Base-by-base conservation (phyloP, 2,113 vertebrate species). In the Naja naja region DNA sequence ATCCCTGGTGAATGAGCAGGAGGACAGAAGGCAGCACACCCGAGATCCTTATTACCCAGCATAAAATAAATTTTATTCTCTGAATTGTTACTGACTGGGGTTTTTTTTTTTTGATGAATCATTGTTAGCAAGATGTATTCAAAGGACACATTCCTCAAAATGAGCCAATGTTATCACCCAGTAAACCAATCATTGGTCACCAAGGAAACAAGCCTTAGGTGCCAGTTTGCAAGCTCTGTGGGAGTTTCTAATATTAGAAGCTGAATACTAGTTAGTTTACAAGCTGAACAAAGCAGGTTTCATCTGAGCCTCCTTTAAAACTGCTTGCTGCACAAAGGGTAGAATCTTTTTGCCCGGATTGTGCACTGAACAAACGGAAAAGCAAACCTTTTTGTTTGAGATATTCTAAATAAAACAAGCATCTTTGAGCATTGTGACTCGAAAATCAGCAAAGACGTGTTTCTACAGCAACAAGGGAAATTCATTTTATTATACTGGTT, bases 401-500 rank as follows among this genome's bases (percentile, higher is more conserved):
- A 8, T 81, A 12, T 81, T 0, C 0, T 64, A 20, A 43, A 30
- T 22, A 85, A 92, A 89, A 25, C 12, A 16, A 47, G n/a, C 39
- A 92, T 16, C 90, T 69, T 89, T 85, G 74, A 92, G 39, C 18
- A 0, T 0, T 89, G 53, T 64, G 47, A 34, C 14, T 11, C 54
- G 55, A 39, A 87, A 90, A 60, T 87, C 11, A 43, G 55, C 49
- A 85, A 92, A 25, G 45, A 43, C 89, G 89, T 89, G 94, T 93
- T 96, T 89, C 91, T 91, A 92, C 92, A 91, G 95, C 92, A 95
- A 96, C 91, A 45, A 10, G 5, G 92, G 4, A 55, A 95, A 91
- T 94, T 95, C 87, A 90, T 93, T 93, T 88, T 91, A 93, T 90
- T 34, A 47, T 89, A 64, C 93, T 94, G 89, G 90, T 94, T 94